Conservation (phyloP, 2,888 invertebrate genomes). For the Rhingia campestris region DNA sequence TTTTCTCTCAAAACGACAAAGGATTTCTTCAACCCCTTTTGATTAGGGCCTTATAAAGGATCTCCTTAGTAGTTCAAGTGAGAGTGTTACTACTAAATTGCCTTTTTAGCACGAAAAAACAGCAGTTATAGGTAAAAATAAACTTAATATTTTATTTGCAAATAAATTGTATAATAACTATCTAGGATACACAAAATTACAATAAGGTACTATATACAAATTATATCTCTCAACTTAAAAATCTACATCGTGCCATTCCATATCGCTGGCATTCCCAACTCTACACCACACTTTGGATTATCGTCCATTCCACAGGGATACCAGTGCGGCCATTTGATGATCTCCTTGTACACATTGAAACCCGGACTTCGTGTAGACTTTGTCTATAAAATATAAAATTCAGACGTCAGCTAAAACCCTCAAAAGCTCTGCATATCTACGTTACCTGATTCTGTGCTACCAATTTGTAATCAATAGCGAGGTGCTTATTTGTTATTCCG, state of each 20-base stretch:
- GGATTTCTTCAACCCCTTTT: no score
- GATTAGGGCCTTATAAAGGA: no score
- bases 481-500: slow-evolving; percentile 82
- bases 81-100: no score
- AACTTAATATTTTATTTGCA: not conserved
- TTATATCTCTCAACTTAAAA: slow-evolving; percentile 29
- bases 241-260: slow-evolving; percentile 78
- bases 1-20: no score
- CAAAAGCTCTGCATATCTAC: slow-evolving; percentile 5
- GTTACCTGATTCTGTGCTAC: slow-evolving; percentile 84
- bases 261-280: slow-evolving; percentile 78
- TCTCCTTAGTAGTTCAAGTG: no score
- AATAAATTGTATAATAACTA: not conserved
- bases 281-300: slow-evolving; percentile 79
- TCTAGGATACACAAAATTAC: not conserved
- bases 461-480: slow-evolving; percentile 83
- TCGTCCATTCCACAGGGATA: slow-evolving; percentile 79
- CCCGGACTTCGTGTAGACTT: slow-evolving; percentile 84
- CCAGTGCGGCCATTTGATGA: slow-evolving; percentile 84
- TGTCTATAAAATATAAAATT: slow-evolving; percentile 78
- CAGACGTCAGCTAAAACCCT: slow-evolving; percentile 19
- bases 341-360: slow-evolving; percentile 82
- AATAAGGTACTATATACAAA: slow-evolving; percentile 47
- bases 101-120: no score
- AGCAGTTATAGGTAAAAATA: no score